phyloP scores from a whole-genome alignment of 2,888 invertebrate genomes.

The Pandemis corylana region DNA sequence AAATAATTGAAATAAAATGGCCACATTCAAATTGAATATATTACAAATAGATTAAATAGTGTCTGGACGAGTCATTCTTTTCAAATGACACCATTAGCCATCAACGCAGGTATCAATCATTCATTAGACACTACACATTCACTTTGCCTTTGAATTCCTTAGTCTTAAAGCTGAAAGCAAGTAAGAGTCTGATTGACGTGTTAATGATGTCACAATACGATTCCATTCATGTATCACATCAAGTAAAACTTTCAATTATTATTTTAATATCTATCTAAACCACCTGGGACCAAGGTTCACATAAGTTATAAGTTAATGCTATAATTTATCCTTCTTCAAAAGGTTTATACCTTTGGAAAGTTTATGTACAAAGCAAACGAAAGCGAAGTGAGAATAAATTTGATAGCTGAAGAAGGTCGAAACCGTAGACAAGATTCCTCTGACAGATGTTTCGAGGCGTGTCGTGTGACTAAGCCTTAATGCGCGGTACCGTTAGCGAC shows the following conservation, averaged over 20 bases:
- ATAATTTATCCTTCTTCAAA: constrained; percentile 3
- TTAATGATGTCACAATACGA: not conserved
- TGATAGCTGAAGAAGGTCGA: constrained; percentile 71
- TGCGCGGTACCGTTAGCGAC: constrained; percentile 66
- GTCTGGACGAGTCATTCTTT: not conserved
- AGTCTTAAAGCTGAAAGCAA: not conserved
- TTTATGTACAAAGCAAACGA: constrained; percentile 28
- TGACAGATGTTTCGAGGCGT: constrained; percentile 47
- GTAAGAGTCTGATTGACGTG: not conserved
- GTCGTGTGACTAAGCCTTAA: constrained; percentile 66
- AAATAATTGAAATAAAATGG: not conserved
- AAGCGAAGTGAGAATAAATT: constrained; percentile 30
- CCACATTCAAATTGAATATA: not conserved
- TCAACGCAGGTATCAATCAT: not conserved
- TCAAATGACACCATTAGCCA: not conserved
- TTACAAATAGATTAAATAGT: not conserved
- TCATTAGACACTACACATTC: not conserved
- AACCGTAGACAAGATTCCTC: constrained; percentile 53
- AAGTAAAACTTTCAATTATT: not conserved
- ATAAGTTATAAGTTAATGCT: not conserved
- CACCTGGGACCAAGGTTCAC: not conserved
- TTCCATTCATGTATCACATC: not conserved
- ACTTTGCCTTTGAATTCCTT: not conserved
- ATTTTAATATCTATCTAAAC: not conserved
- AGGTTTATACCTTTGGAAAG: constrained; percentile 25